A percentile compares a stretch with the other conserved stretches of the same genome.
phyloP scores from a whole-genome alignment of 2,113 vertebrate genomes.

The Otus sunia region DNA sequence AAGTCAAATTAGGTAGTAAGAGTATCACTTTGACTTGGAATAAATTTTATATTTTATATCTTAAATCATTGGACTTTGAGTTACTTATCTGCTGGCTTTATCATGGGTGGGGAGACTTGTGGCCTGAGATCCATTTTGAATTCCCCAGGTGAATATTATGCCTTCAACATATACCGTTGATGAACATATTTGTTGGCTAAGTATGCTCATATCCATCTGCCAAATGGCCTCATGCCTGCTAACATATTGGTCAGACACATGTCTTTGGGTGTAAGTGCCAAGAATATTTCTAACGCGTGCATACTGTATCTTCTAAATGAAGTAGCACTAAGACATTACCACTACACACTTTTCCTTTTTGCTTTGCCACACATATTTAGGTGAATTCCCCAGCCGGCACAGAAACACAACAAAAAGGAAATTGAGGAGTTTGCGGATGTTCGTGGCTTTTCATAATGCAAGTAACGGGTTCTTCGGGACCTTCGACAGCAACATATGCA shows the following conservation, averaged over 20 bases:
- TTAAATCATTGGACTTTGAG: not conserved
- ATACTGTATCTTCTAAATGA: not conserved
- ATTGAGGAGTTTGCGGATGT: not conserved
- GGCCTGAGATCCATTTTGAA: not conserved
- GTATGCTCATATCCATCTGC: not conserved
- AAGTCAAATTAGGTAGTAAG: not conserved
- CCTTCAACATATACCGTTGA: not conserved
- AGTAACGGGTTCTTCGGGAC: not conserved
- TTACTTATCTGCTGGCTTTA: not conserved
- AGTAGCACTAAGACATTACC: not conserved
- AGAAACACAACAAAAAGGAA: not conserved
- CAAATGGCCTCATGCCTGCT: slow-evolving; percentile 30
- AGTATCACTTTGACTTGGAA: not conserved
- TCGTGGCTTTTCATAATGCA: slow-evolving; percentile 14
- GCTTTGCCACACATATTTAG: not conserved
- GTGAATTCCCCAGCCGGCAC: not conserved
- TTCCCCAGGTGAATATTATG: slow-evolving; percentile 30
- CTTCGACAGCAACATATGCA: not conserved
- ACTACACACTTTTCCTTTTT: not conserved
- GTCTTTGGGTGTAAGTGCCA: slow-evolving; percentile 2
- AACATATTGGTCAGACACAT: slow-evolving; percentile 41
- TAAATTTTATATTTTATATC: not conserved
- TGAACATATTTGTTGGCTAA: slow-evolving; percentile 28
- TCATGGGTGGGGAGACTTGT: not conserved
- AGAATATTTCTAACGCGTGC: not conserved